A percentile compares a stretch with the other conserved stretches of the same genome.
These are phyloP conservation scores for Neoarius graeffei DNA, from an alignment of 2,113 vertebrate genomes.

Conservation along the genomic window DNA sequence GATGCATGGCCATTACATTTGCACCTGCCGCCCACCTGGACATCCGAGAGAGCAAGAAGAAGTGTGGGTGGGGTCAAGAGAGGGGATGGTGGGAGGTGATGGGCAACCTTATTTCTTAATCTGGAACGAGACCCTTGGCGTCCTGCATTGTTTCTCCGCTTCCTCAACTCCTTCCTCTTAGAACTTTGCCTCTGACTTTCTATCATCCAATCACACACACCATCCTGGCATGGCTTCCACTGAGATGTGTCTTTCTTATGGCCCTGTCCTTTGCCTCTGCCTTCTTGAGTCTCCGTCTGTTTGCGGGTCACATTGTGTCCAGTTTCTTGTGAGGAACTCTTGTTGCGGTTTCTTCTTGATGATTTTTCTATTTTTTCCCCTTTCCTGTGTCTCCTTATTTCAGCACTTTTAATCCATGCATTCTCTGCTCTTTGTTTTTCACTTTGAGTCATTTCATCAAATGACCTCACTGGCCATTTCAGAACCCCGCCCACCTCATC, in stretches of 20 bases:
- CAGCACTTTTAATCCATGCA: constrained; percentile 52
- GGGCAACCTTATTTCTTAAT: constrained; percentile 53
- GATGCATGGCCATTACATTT: constrained; percentile 85
- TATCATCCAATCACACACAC: constrained; percentile 67
- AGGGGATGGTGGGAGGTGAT: constrained; percentile 39
- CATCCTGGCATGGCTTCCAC: constrained; percentile 62
- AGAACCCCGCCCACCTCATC: constrained; percentile 47
- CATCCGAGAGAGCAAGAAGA: constrained; percentile 73
- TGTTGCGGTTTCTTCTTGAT: constrained; percentile 60
- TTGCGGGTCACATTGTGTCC: constrained; percentile 74
- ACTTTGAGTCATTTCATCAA: constrained; percentile 47
- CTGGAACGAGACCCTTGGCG: constrained; percentile 37
- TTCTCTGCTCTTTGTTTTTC: constrained; percentile 57
- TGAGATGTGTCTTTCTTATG: constrained; percentile 61
- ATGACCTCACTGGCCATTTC: constrained; percentile 59
- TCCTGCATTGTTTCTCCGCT: constrained; percentile 71
- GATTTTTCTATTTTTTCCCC: constrained; percentile 59
- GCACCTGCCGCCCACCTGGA: constrained; percentile 82
- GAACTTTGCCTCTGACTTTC: constrained; percentile 57
- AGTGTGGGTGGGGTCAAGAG: constrained; percentile 30
- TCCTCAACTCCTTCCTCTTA: constrained; percentile 70
- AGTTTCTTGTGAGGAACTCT: constrained; percentile 63
- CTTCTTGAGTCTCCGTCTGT: constrained; percentile 57
- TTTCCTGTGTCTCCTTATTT: constrained; percentile 33
- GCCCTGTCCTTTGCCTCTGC: constrained; percentile 62